Evolutionary conservation across 2,797 vertebrate genomes (phyloP), one percentile per base, ranked within the genome.

Genomic region (Paramormyrops hopkinsi): DNA sequence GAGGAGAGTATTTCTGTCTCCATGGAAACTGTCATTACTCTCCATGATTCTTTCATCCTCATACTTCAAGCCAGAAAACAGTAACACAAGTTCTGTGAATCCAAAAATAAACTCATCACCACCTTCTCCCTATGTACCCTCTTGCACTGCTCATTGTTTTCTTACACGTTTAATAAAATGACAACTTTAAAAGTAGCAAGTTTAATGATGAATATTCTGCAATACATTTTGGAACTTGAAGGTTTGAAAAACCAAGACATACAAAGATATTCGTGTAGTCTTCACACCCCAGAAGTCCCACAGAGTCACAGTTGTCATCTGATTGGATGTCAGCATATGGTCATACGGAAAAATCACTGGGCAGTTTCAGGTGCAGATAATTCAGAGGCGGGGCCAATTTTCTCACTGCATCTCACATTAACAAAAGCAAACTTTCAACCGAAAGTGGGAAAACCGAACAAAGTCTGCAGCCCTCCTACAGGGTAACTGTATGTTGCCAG

Each of bases 21-120:
- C 76, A 82, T 82, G 76, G 76, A 82, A 82, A 82, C 76, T n/a
- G 19, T 46, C 76, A 82, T 22, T 82, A 46, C 76, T 82, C 17
- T 44, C 2, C 41, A 82, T 4, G 41, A 46, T 44, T 82, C 19
- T 44, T 46, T 82, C 37, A 82, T 82, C 14, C 76, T 82, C 76
- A 46, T 46, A 44, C 41, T 82, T 82, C 37, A 82, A 82, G 37
- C 37, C 76, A 44, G 76, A 46, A 82, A 46, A 46, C 2, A 2
- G 33, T 73, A 73, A 73, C 33, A 44, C 3, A 44, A 79, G 19
- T 17, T 82, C 17, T 9, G 37, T n/a, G 41, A 82, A 82, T 46
- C 76, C 17, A 46, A 82, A 46, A 46, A 44, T 44, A 79, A 44
- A 46, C 14, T 79, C 37, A 79, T 79, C 33, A 41, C 37, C 29